Base-by-base conservation (phyloP, 1,140 invertebrate genomes). In the Anastrepha ludens region DNA sequence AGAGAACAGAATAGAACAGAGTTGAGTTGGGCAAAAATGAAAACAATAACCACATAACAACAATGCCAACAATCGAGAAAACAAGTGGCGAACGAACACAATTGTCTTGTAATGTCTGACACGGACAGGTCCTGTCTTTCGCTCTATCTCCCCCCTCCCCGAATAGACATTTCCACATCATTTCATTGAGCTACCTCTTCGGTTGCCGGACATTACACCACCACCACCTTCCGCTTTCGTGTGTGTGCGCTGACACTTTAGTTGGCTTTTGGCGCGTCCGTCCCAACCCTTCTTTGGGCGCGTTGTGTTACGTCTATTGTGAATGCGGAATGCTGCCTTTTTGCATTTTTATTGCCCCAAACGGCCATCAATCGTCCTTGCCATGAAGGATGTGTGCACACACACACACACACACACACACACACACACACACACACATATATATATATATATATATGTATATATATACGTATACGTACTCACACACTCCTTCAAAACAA, bases 331-430 rank as follows among this genome's bases (percentile, higher is more conserved):
- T 74, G 44, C 4, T 29, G 29, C 39, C 47, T 74, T 74, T 74
- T 74, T 74, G 67, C 67, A 74, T 74, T 74, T 74, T 74, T 74
- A 74, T 74, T 74, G 67, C 67, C 67, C 67, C 67, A 74, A 74
- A 74, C 81, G 81, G 50, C 55, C 50, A 85, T 60, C 81, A 85
- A 58, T 58, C 58, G 81, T 60, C 81, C 50, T 85, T 85, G 81
- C 50, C 39, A 39, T 50, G n/a, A 60, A 85, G 81, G 81, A 20
- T 60, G 15, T 60, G 13, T 1, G 13, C 29, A 74, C 2, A 67
- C 64, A 67, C 64, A 67, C 64, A 39, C 64, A 6, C 50, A 4
- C 50, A 58, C 17, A 41, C 58, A 85, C 55, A 50, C 6, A 58
- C 78, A 17, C 15, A 85, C 39, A 70, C 39, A 70, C 9, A 70